Evolutionary conservation across 2,113 vertebrate species (phyloP).

Genomic region (Formicarius rufipectus): DNA sequence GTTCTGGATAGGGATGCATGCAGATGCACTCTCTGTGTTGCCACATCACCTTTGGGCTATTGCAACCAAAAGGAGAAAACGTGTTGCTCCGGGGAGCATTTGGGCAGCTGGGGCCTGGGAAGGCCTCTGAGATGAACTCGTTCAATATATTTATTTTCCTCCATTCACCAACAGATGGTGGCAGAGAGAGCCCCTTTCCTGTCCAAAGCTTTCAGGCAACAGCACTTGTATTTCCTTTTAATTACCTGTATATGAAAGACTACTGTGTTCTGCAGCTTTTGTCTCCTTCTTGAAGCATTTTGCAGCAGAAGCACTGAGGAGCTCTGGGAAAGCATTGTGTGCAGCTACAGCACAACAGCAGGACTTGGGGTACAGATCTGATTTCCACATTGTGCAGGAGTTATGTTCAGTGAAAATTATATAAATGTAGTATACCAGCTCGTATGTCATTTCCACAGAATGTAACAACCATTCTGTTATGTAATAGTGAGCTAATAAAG

Average conservation of each 20-base stretch:
- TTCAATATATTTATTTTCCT: not conserved
- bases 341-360: not conserved
- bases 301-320: not conserved
- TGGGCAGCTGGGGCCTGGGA: not conserved
- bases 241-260: not conserved
- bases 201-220: not conserved
- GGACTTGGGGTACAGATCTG: not conserved
- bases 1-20: not conserved
- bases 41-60: accelerated
- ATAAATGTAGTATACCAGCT: conserved; percentile 56
- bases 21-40: not conserved
- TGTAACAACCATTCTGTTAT: conserved; percentile 59
- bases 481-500: conserved; percentile 70
- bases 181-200: conserved; percentile 13
- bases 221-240: not conserved
- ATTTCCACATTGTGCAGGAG: conserved; percentile 55
- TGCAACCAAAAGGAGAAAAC: not conserved
- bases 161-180: conserved; percentile 30
- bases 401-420: conserved; percentile 69
- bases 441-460: conserved; percentile 64
- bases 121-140: not conserved
- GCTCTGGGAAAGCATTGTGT: not conserved
- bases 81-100: not conserved
- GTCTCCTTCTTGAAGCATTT: not conserved
- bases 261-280: not conserved